These are phyloP conservation scores for Muntiacus reevesi DNA, from an alignment of 2,113 vertebrate species.

Conservation along the genomic window DNA sequence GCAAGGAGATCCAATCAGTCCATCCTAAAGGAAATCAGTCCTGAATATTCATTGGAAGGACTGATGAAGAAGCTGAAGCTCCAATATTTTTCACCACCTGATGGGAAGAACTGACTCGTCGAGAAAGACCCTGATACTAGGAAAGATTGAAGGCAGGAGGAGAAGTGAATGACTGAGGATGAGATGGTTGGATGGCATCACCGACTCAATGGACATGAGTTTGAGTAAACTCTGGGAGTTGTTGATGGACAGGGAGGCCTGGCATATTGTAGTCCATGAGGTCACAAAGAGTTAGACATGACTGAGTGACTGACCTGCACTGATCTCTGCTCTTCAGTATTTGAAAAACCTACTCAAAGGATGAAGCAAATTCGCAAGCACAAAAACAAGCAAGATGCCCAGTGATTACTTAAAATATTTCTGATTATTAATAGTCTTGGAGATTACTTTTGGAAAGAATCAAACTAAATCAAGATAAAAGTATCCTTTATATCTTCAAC, in stretches of 20 bases:
- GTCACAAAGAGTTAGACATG: rapidly evolving
- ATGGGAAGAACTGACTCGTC: background rate
- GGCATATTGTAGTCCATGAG: background rate
- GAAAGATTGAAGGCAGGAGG: background rate
- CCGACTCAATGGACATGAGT: background rate
- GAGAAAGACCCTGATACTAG: background rate
- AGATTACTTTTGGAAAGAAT: constrained; percentile 13
- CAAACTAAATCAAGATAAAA: background rate
- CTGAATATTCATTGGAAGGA: background rate
- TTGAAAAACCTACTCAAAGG: background rate
- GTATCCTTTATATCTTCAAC: background rate
- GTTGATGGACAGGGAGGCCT: background rate
- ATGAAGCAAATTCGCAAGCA: background rate
- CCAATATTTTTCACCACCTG: background rate
- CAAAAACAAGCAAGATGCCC: background rate
- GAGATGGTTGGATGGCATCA: background rate
- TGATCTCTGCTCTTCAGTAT: background rate
- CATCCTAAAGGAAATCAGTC: background rate
- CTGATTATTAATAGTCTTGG: background rate
- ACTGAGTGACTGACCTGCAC: background rate
- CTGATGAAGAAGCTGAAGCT: background rate
- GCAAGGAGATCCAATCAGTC: background rate
- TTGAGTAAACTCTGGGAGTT: background rate
- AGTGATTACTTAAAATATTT: background rate
- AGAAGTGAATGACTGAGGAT: background rate